A percentile compares a stretch with the other conserved stretches of the same genome.
These are phyloP conservation scores for Palythoa heliodiscus DNA, from an alignment of 92 coral and sea anemone species.

Conservation along the genomic window DNA sequence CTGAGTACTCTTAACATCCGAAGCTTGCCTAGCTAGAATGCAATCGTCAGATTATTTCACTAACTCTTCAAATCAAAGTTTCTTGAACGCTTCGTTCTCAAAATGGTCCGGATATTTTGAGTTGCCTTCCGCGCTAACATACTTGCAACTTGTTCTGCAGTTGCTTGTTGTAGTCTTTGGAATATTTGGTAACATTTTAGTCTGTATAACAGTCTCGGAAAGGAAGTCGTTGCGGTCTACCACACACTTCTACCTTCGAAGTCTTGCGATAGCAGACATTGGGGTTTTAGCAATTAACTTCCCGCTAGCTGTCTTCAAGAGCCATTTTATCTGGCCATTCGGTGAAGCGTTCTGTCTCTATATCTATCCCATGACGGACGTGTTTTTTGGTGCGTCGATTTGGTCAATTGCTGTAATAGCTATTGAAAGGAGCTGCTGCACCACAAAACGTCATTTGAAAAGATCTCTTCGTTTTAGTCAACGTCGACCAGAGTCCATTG, in stretches of 20 bases:
- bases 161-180: conserved; percentile 6
- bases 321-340: conserved; percentile 32
- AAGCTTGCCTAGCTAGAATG: background rate
- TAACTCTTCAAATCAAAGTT: conserved; percentile 23
- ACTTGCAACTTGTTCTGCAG: conserved; percentile 21
- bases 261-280: conserved; percentile 39
- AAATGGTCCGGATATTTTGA: conserved; percentile 23
- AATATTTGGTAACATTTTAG: conserved; percentile 26
- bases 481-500: conserved; percentile 13
- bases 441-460: background rate
- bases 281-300: conserved; percentile 25
- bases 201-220: conserved; percentile 14
- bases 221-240: conserved; percentile 26
- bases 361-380: conserved; percentile 34
- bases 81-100: background rate
- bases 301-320: conserved; percentile 24
- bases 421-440: conserved; percentile 25
- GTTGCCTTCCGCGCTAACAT: conserved; percentile 16
- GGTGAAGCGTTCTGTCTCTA: conserved; percentile 34
- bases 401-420: conserved; percentile 41
- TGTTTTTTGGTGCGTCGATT: conserved; percentile 40
- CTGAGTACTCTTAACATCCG: background rate
- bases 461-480: conserved; percentile 2
- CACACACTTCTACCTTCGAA: conserved; percentile 31
- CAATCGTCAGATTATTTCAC: background rate